Base-by-base conservation (phyloP, 2,113 vertebrate genomes). In the Lepisosteus oculatus region DNA sequence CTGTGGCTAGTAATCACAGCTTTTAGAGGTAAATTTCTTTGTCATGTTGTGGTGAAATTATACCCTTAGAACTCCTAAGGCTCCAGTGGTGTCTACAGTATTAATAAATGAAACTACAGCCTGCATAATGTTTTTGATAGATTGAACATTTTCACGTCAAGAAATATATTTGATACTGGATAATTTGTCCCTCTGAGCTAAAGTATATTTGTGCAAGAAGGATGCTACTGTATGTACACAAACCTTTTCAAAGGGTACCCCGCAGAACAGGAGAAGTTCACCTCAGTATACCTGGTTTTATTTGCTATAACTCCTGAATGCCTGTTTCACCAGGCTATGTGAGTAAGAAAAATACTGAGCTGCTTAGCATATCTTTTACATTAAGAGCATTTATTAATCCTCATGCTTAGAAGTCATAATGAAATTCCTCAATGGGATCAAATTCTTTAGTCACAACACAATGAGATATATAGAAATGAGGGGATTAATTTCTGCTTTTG, bases 11-110 rank as follows among this genome's bases (percentile, higher is more conserved):
- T 82, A 88, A 90, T 89, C 86, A 86, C 64, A 63, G 79, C 61
- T 77, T 82, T 80, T 84, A 86, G 82, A 85, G 83, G 86, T 81
- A 89, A 76, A 87, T 87, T 84, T 86, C 82, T 88, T 88, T 90
- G 86, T 88, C 83, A 89, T 85, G 85, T 83, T 87, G 77, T 81
- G 82, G 83, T 74, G 85, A 89, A 90, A 91, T 89, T 87, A 82
- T 82, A 82, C 89, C 87, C 86, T 89, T 77, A 78, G 83, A 84
- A 86, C 78, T 8, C 51, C 65, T 76, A 15, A 59, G 57, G 57
- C 57, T 59, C 57, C 6, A 59, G 5, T 59, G 14, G 11, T 13
- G 57, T 59, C 57, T n/a, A 68, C 67, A 12, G 17, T 6, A 56
- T 68, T 13, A 17, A 56, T 43, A 47, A 55, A 41, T 55, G 12